Evolutionary conservation across 2,888 invertebrate genomes (phyloP).

Genomic region (Pecten maximus): DNA sequence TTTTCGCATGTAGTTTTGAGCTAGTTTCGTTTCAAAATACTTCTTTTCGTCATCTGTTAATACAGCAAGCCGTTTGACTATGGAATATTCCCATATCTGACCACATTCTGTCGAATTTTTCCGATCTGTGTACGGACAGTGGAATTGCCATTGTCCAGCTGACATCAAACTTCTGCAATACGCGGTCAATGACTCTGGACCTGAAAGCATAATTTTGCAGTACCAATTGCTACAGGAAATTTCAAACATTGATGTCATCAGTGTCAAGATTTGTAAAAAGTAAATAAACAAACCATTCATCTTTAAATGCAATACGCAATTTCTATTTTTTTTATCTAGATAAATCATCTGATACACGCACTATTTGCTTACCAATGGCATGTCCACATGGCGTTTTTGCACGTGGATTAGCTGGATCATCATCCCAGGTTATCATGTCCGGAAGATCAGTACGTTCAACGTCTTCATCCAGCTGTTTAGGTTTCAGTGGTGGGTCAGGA

Average conservation of each 20-base stretch:
- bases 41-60: constrained; percentile 58
- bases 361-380: constrained; percentile 57
- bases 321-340: too few relatives aligned
- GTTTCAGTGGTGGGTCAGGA: not conserved
- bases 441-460: constrained; percentile 58
- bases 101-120: constrained; percentile 54
- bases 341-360: too few relatives aligned
- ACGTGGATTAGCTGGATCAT: constrained; percentile 56
- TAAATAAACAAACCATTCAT: too few relatives aligned
- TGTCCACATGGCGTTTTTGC: constrained; percentile 68
- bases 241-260: too few relatives aligned
- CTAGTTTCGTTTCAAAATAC: constrained; percentile 62
- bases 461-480: constrained; percentile 55
- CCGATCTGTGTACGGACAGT: constrained; percentile 58
- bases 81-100: constrained; percentile 58
- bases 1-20: constrained; percentile 61
- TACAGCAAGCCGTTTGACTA: constrained; percentile 58
- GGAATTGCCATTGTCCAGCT: constrained; percentile 58
- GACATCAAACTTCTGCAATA: constrained; percentile 60
- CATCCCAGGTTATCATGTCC: constrained; percentile 66
- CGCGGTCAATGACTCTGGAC: constrained; percentile 64
- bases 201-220: too few relatives aligned
- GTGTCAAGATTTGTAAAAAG: too few relatives aligned
- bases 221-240: too few relatives aligned
- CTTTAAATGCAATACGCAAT: too few relatives aligned